Base-by-base conservation (phyloP, 2,888 invertebrate species). In the Luperina nickerlii region DNA sequence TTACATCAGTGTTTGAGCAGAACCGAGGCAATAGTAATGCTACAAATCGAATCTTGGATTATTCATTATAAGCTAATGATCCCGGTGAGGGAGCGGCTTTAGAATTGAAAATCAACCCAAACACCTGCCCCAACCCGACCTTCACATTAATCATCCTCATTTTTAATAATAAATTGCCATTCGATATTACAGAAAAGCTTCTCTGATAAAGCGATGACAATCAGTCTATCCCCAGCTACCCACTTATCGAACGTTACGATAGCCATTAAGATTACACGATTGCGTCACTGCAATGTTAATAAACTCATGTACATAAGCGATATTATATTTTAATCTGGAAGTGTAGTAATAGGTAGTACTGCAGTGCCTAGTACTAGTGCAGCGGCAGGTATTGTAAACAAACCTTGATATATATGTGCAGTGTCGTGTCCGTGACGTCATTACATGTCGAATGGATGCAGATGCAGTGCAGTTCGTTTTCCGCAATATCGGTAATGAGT, bases 331-430 rank as follows among this genome's bases (percentile, higher is more conserved):
- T 45, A 69, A 70, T 70, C 24, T 13, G 38, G 13, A 38, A 27
- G n/a, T 57, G 66, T 18, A n/a, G 32, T 32, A 57, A 45, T 74
- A 54, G 20, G 51, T n/a, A 57, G 27, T 32, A 77, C 51, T 42
- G 24, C 24, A 45, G 24, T 51, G 24, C 24, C 9, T 57, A 57
- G 13, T 68, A 18, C 66, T 45, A 24, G 6, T 62, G 9, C 11
- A 72, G 38, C 6, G 24, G n/a, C 11, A 57, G 15, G 27, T 27
- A 18, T 20, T 27, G 48, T 51, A 8, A 69, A 74, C 18, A 74
- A 65, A 65, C 63, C n/a, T 60, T 60, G 74, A 54, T 57, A 63
- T 45, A 18, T 79, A 63, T 73, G 69, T 9, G 45, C 79, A 42
- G n/a, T 27, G 20, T 1, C 15, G 38, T 60, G n/a, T 79, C 7